Conservation (phyloP, 2,888 invertebrate species). For the Callimorpha dominula region DNA sequence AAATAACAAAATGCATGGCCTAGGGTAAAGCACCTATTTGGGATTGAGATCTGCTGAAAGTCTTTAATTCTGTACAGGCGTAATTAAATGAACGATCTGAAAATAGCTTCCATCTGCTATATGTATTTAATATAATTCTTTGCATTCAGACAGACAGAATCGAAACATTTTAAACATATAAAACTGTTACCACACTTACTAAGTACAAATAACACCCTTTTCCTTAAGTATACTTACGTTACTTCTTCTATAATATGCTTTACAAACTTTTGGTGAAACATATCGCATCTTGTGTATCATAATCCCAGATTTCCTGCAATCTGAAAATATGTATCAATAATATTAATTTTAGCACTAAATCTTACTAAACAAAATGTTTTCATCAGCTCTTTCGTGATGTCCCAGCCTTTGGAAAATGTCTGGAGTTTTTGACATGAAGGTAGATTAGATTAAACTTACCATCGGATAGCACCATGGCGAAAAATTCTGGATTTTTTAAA, state of each 20-base stretch:
- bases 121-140: too few species aligned
- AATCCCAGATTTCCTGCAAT: conserved; percentile 55
- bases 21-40: not conserved
- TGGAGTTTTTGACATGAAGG: not conserved
- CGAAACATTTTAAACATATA: too few species aligned
- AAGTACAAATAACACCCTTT: too few species aligned
- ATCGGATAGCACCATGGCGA: conserved; percentile 46
- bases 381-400: not conserved
- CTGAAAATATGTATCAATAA: conserved; percentile 44
- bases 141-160: too few species aligned
- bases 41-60: too few species aligned
- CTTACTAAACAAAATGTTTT: not conserved
- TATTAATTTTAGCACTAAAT: not conserved
- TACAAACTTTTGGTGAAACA: conserved; percentile 54
- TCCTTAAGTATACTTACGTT: conserved; percentile 47
- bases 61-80: too few species aligned
- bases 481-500: conserved; percentile 41
- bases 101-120: too few species aligned
- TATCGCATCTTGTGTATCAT: conserved; percentile 58
- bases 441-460: conserved; percentile 30
- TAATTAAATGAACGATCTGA: too few species aligned
- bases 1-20: not conserved
- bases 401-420: not conserved
- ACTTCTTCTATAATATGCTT: conserved; percentile 54
- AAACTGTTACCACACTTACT: too few species aligned